Conservation (phyloP, 2,797 vertebrate species). For the Hyperoplus immaculatus region DNA sequence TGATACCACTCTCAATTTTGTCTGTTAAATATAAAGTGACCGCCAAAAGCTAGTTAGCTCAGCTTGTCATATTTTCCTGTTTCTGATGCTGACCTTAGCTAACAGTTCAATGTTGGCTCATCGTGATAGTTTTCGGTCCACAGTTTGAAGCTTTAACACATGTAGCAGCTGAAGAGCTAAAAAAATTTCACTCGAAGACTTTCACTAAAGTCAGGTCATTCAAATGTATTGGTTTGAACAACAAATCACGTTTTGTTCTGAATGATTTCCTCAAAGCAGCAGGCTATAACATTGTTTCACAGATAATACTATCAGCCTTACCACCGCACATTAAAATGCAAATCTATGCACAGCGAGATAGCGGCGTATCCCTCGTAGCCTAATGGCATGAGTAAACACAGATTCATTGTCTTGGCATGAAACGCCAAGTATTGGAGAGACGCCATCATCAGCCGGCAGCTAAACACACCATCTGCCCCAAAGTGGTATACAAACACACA, state of each 20-base stretch:
- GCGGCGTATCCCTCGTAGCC: constrained; percentile 35
- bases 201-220: constrained; percentile 6
- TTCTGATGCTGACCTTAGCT: not conserved
- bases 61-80: not conserved
- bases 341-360: constrained; percentile 47
- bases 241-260: constrained; percentile 9
- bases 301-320: constrained; percentile 31
- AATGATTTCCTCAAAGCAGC: not conserved
- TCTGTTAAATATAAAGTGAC: too few species aligned
- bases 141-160: not conserved
- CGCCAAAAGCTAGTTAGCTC: too few species aligned
- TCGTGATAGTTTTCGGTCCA: not conserved
- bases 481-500: constrained; percentile 7
- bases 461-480: constrained; percentile 65
- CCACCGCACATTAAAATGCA: constrained; percentile 41
- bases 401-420: constrained; percentile 59
- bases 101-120: not conserved
- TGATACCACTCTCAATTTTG: too few species aligned
- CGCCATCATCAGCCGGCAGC: constrained; percentile 64
- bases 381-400: constrained; percentile 58
- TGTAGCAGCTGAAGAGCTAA: not conserved
- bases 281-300: constrained; percentile 15
- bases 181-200: not conserved
- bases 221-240: not conserved
- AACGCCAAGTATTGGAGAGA: constrained; percentile 43